Conservation (phyloP, 2,113 vertebrate genomes). For the Malurus elegans region DNA sequence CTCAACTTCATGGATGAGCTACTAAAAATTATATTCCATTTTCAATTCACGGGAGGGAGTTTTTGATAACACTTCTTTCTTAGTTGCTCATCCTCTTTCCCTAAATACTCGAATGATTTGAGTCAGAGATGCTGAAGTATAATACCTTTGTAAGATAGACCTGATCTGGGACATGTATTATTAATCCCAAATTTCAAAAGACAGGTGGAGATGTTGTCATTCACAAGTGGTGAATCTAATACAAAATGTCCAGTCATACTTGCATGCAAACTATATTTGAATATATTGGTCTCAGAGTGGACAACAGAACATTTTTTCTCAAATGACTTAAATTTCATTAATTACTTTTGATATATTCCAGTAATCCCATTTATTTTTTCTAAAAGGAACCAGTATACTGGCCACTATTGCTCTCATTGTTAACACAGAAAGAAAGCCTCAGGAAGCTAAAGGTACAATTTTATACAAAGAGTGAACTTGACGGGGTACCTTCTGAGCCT, state of each 20-base stretch:
- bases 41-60: not conserved
- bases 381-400: not conserved
- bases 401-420: not conserved
- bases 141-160: not conserved
- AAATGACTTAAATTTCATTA: not conserved
- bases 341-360: not conserved
- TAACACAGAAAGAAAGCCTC: not conserved
- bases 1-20: not conserved
- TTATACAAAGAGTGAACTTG: not conserved
- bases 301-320: not conserved
- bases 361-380: not conserved
- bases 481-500: not conserved
- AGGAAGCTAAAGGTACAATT: not conserved
- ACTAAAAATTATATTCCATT: not conserved
- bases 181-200: not conserved
- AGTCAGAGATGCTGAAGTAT: not conserved
- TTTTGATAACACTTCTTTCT: not conserved
- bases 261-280: not conserved
- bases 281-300: not conserved
- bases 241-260: not conserved
- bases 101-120: not conserved
- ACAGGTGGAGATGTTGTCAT: not conserved
- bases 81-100: not conserved
- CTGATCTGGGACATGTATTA: rapidly evolving
- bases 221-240: not conserved